phyloP scores from a whole-genome alignment of 2,797 vertebrate genomes.

The Eutrigla gurnardus region DNA sequence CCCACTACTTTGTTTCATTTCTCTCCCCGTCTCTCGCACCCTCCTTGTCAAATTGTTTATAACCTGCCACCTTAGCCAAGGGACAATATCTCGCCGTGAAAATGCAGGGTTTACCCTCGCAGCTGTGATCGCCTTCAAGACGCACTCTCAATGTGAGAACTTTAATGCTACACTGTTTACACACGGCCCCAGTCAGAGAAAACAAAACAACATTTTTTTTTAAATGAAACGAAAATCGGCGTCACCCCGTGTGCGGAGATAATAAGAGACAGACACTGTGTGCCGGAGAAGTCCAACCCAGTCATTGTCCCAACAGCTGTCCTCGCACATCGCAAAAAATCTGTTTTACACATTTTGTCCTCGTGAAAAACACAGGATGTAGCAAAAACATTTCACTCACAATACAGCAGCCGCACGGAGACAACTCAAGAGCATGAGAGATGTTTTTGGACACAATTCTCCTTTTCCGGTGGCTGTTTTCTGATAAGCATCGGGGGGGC shows the following conservation, averaged over 20 bases:
- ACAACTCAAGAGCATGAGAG: conserved; percentile 38
- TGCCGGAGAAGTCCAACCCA: conserved; percentile 25
- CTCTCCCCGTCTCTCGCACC: conserved; percentile 11
- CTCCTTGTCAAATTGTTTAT: conserved; percentile 56
- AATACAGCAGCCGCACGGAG: conserved; percentile 26
- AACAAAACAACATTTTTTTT: not conserved
- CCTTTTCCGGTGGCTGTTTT: conserved; percentile 29
- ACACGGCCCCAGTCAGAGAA: not conserved
- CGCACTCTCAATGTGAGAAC: conserved; percentile 34
- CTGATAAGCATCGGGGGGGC: conserved; percentile 59
- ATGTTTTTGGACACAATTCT: conserved; percentile 40
- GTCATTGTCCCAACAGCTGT: conserved; percentile 53
- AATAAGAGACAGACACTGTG: conserved; percentile 32
- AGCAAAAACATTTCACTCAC: conserved; percentile 33
- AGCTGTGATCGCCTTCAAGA: conserved; percentile 45
- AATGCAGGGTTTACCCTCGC: conserved; percentile 36
- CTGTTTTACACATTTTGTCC: conserved; percentile 31
- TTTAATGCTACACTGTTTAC: conserved; percentile 17
- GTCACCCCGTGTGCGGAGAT: conserved; percentile 16
- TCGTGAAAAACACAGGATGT: conserved; percentile 50
- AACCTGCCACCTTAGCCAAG: conserved; percentile 33
- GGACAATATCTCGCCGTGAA: conserved; percentile 28
- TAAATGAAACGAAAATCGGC: conserved; percentile 7
- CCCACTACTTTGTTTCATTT: conserved; percentile 32
- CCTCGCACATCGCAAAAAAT: conserved; percentile 35